Percentiles rank a stretch among this genome's conserved stretches.
Evolutionary conservation across 1,140 invertebrate genomes (phyloP).

Genomic region (Aleiodes sp.): DNA sequence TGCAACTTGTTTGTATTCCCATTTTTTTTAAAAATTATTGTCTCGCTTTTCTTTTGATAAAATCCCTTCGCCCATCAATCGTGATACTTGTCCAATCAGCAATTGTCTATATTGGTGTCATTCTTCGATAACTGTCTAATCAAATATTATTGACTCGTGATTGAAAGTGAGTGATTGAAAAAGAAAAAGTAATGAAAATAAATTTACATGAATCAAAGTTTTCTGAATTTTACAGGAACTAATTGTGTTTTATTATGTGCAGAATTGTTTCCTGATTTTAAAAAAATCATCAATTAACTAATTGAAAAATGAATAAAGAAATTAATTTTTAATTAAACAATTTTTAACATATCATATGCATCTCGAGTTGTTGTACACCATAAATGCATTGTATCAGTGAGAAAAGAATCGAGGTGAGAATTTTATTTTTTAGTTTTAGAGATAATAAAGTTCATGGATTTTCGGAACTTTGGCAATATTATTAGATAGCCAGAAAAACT

Average conservation of each 20-base stretch:
- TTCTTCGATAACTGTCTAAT: slow-evolving; percentile 65
- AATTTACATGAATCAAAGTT: not conserved
- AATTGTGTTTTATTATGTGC: not conserved
- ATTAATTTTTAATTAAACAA: too few species aligned
- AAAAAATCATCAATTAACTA: too few species aligned
- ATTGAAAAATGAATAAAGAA: too few species aligned
- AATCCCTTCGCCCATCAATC: slow-evolving; percentile 45
- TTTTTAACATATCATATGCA: slow-evolving; percentile 63
- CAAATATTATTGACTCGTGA: slow-evolving; percentile 56
- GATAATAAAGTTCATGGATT: too few species aligned
- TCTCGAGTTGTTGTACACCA: slow-evolving; percentile 24
- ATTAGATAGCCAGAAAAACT: too few species aligned
- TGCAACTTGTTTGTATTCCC: too few species aligned
- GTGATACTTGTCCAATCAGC: slow-evolving; percentile 62
- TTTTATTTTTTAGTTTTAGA: too few species aligned
- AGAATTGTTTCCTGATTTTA: slow-evolving; percentile 47
- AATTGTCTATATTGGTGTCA: slow-evolving; percentile 65
- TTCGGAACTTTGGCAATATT: too few species aligned
- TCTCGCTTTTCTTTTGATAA: not conserved
- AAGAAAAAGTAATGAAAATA: not conserved
- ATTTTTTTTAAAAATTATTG: too few species aligned
- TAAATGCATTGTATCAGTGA: slow-evolving; percentile 24
- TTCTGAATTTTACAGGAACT: not conserved
- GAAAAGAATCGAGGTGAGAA: not conserved
- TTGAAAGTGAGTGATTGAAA: slow-evolving; percentile 36